phyloP scores from a whole-genome alignment of 2,888 invertebrate species.

The Glaucopsyche alexis region DNA sequence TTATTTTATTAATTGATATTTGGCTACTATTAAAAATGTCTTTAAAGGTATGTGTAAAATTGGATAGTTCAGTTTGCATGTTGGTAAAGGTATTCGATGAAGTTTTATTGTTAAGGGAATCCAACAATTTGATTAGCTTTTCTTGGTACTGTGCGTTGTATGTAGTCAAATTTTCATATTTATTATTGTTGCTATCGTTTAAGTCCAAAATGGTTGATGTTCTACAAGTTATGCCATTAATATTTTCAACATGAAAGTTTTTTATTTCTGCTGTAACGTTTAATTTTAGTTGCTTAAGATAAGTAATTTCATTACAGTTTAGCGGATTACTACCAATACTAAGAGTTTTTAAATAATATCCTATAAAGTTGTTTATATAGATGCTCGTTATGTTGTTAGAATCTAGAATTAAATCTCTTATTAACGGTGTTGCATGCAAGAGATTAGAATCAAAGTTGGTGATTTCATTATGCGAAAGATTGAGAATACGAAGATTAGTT shows the following conservation, averaged over 20 bases:
- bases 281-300: constrained; percentile 28
- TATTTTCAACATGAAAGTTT: constrained; percentile 36
- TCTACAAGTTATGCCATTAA: constrained; percentile 36
- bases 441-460: constrained; percentile 32
- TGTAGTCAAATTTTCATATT: constrained; percentile 4
- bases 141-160: not conserved
- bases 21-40: too few species aligned
- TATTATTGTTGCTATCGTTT: constrained; percentile 18
- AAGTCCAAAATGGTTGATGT: constrained; percentile 3
- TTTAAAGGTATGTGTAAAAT: too few species aligned
- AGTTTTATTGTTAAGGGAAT: not conserved
- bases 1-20: constrained; percentile 2
- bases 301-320: constrained; percentile 33
- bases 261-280: constrained; percentile 33
- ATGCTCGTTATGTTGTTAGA: constrained; percentile 36
- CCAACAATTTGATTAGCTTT: constrained; percentile 3
- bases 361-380: constrained; percentile 28
- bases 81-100: not conserved
- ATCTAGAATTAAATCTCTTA: constrained; percentile 34
- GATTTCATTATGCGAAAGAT: constrained; percentile 37
- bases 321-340: constrained; percentile 37
- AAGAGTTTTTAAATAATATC: constrained; percentile 30
- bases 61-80: too few species aligned
- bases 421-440: constrained; percentile 32
- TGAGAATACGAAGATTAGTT: constrained; percentile 34